Evolutionary conservation across 2,113 vertebrate species (phyloP).

Genomic region (Deroptyus accipitrinus): DNA sequence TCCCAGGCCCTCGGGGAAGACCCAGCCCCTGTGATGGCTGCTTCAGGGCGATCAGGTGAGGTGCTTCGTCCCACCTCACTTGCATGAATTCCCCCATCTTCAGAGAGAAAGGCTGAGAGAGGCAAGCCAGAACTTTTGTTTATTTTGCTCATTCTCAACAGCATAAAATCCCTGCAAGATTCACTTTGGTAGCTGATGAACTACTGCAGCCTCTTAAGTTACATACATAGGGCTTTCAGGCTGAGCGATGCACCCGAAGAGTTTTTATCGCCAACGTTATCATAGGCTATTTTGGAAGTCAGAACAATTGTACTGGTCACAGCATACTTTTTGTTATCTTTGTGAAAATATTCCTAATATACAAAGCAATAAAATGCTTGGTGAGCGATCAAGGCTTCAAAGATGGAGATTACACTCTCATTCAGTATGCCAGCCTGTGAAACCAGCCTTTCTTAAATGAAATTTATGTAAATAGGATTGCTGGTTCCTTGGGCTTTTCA

Average conservation of each 20-base stretch:
- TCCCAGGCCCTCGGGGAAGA: not conserved
- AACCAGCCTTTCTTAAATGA: not conserved
- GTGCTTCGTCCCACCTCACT: not conserved
- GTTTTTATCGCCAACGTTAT: not conserved
- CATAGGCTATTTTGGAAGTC: not conserved
- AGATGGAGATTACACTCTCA: not conserved
- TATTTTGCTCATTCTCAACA: not conserved
- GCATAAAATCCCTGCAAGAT: not conserved
- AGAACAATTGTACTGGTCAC: not conserved
- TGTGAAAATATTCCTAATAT: not conserved
- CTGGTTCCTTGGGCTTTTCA: not conserved
- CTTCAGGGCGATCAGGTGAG: not conserved
- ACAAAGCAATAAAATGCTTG: constrained; percentile 7
- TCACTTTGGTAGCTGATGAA: not conserved
- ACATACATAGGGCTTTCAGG: not conserved
- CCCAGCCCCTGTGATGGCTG: not conserved
- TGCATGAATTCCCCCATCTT: not conserved
- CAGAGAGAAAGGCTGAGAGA: not conserved
- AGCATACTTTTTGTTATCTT: not conserved
- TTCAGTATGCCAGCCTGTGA: not conserved
- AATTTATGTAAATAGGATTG: constrained; percentile 18
- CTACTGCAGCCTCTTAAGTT: not conserved
- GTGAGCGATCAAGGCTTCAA: not conserved
- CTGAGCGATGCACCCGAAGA: not conserved
- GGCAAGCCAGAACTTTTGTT: not conserved